Conservation (phyloP, 92 coral and sea anemone genomes). For the Metridium senile region DNA sequence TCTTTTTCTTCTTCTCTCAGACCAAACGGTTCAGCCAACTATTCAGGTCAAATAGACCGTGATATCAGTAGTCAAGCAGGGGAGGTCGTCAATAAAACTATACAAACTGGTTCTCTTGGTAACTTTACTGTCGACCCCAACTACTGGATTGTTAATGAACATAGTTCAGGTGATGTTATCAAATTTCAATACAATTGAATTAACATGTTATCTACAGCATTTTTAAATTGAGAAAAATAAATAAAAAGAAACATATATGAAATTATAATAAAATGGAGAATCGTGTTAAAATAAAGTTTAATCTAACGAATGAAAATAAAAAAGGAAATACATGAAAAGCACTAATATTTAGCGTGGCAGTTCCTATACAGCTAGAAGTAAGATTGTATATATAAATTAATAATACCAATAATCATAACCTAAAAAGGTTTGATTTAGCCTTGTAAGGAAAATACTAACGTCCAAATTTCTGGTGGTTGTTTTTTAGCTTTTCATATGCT, state of each 20-base stretch:
- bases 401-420: no score
- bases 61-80: background rate
- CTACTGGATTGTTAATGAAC: background rate
- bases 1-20: background rate
- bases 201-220: background rate
- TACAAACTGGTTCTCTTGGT: background rate
- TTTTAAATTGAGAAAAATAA: background rate
- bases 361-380: no score
- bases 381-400: no score
- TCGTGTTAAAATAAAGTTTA: no score
- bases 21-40: background rate
- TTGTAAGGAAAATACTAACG: background rate
- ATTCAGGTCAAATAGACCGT: background rate
- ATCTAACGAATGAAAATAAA: no score
- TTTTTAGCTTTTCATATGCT: background rate
- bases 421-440: no score
- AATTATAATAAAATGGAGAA: no score
- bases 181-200: background rate
- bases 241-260: no score
- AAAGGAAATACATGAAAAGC: no score
- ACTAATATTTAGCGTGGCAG: background rate
- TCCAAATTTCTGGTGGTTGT: background rate
- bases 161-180: background rate
- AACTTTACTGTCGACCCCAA: background rate
- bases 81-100: background rate